Conservation (phyloP, 2,113 vertebrate genomes). For the Engraulis encrasicolus region DNA sequence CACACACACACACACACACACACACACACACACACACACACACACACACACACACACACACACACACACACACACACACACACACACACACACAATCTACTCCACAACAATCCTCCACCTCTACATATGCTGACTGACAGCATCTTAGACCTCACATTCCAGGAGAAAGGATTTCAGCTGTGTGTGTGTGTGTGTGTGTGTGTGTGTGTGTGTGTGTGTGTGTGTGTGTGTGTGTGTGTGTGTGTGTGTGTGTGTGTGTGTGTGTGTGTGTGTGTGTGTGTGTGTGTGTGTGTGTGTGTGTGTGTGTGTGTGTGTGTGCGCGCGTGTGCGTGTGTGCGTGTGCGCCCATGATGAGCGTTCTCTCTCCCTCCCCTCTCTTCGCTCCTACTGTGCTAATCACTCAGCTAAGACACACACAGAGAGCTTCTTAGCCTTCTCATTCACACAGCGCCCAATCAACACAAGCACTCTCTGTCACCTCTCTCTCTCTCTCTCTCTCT, state of each 20-base stretch:
- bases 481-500: not conserved
- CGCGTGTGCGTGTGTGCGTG: no score
- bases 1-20: not conserved
- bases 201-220: no score
- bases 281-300: no score
- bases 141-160: not conserved
- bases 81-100: not conserved
- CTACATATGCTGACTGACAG: not conserved
- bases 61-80: not conserved
- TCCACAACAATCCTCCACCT: not conserved
- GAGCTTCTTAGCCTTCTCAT: not conserved
- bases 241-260: not conserved
- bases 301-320: no score
- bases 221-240: no score
- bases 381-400: not conserved
- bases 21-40: not conserved
- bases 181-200: not conserved
- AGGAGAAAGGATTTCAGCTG: not conserved
- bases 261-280: no score
- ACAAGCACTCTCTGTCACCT: not conserved
- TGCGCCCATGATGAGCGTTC: no score
- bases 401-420: not conserved
- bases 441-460: not conserved
- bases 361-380: not conserved
- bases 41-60: not conserved